Evolutionary conservation across 2,888 invertebrate genomes (phyloP).

Genomic region (Microctonus hyperodae): DNA sequence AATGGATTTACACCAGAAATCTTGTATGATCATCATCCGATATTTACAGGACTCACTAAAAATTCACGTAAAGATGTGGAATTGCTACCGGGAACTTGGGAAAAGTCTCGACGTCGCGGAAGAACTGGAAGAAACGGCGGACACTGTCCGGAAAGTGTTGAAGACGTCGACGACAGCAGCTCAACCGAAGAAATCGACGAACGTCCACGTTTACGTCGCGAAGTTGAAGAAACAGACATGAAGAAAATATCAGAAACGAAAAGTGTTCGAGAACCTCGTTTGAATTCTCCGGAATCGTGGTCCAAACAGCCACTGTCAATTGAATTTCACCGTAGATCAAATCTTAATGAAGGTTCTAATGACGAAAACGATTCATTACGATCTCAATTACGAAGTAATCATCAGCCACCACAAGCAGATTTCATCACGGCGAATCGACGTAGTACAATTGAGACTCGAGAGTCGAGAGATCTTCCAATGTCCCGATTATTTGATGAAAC

Average conservation of each 20-base stretch:
- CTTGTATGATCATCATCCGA: constrained; percentile 35
- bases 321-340: constrained; percentile 51
- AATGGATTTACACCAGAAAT: constrained; percentile 24
- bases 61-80: constrained; percentile 36
- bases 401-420: constrained; percentile 52
- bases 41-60: constrained; percentile 31
- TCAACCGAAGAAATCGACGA: background rate
- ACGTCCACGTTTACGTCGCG: constrained; percentile 34
- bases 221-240: constrained; percentile 43
- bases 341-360: constrained; percentile 38
- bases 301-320: constrained; percentile 55
- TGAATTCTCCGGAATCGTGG: constrained; percentile 54
- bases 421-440: constrained; percentile 56
- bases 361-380: constrained; percentile 39
- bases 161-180: constrained; percentile 23
- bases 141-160: constrained; percentile 31
- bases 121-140: constrained; percentile 29
- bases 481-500: constrained; percentile 50
- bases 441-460: constrained; percentile 49
- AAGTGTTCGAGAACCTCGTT: constrained; percentile 50
- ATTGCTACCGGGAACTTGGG: constrained; percentile 35
- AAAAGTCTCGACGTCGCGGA: constrained; percentile 24
- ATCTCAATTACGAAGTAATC: constrained; percentile 35
- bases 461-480: constrained; percentile 51
- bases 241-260: constrained; percentile 52